Percentiles rank a stretch among this genome's conserved stretches.
phyloP scores from a whole-genome alignment of 2,888 invertebrate species.

The Cotesia congregata region DNA sequence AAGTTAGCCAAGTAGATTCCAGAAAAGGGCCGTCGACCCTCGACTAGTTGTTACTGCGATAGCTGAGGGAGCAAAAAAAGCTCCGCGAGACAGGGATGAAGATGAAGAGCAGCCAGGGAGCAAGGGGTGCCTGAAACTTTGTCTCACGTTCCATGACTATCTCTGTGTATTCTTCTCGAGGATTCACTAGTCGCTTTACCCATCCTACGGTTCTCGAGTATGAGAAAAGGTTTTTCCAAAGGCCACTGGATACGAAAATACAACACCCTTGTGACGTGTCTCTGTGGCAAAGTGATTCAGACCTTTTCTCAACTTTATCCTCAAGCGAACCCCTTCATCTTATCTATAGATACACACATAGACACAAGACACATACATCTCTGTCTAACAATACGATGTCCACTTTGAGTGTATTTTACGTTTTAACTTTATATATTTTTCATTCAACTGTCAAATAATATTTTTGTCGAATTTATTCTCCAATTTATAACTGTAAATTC shows the following conservation, averaged over 20 bases:
- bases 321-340: slow-evolving; percentile 3
- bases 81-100: background rate
- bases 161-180: slow-evolving; percentile 27
- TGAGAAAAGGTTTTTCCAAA: slow-evolving; percentile 32
- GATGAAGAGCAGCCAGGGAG: slow-evolving; percentile 2
- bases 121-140: slow-evolving; percentile 16
- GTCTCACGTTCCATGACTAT: slow-evolving; percentile 22
- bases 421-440: slow-evolving; percentile 36
- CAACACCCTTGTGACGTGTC: slow-evolving; percentile 42
- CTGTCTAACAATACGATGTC: slow-evolving; percentile 9
- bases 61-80: slow-evolving; percentile 11
- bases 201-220: slow-evolving; percentile 14
- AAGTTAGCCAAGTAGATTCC: slow-evolving; percentile 27
- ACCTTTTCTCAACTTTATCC: slow-evolving; percentile 41
- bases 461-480: slow-evolving; percentile 22
- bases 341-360: slow-evolving; percentile 1
- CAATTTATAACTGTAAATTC: background rate
- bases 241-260: slow-evolving; percentile 42
- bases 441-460: slow-evolving; percentile 32
- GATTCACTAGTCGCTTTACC: slow-evolving; percentile 25
- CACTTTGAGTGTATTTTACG: slow-evolving; percentile 36
- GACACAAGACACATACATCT: background rate
- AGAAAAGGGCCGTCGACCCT: slow-evolving; percentile 40
- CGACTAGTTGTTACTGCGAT: slow-evolving; percentile 26
- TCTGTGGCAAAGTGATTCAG: slow-evolving; percentile 44